Evolutionary conservation across 2,797 vertebrate species (phyloP), one percentile per base, ranked within the genome.

Genomic region (Cyprinodon diabolis): DNA sequence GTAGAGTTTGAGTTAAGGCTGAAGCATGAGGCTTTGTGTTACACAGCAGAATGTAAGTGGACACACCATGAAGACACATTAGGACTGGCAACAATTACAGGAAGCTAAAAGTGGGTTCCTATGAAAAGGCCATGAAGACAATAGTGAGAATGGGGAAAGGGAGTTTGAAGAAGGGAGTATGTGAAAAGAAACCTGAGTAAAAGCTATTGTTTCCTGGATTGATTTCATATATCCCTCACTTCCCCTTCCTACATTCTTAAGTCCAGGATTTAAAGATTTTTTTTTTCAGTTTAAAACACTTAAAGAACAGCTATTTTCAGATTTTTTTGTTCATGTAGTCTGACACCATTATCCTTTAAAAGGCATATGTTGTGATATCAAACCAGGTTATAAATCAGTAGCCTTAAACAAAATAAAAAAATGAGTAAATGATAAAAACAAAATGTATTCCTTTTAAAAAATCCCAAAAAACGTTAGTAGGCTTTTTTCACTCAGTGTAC

Each of bases 1-100:
- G 76, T 58, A 69, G 83, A 77, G 77, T 83, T 86, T 81, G 63
- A 51, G 84, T 87, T 86, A 85, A 84, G 74, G 79, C 67, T 84
- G 68, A 79, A 70, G 47, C 15, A 14, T 72, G 62, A 78, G 73
- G 83, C 74, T 86, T 80, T 87, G 78, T 87, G 88, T 90, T 85
- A 82, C 84, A 91, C 78, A 75, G 87, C 82, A 78, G 75, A 88
- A 69, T 74, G 66, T 63, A 75, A 90, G 85, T 76, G 43, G 19
- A 80, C 82, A 71, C 75, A 40, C 48, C 65, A 77, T 2, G 71
- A 80, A 66, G 75, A 79, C 47, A 76, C 19, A 62, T 78, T 57
- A 65, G 62, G 82, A 23, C 74, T 74, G 54, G 52, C 52, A 58
- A 77, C 79, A 82, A 87, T 84, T 87, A 86, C 69, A 88, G 66